Percentiles rank a stretch among this genome's conserved stretches.
Conservation (phyloP, 2,888 invertebrate genomes). For the Caenorhabditis sulstoni region DNA sequence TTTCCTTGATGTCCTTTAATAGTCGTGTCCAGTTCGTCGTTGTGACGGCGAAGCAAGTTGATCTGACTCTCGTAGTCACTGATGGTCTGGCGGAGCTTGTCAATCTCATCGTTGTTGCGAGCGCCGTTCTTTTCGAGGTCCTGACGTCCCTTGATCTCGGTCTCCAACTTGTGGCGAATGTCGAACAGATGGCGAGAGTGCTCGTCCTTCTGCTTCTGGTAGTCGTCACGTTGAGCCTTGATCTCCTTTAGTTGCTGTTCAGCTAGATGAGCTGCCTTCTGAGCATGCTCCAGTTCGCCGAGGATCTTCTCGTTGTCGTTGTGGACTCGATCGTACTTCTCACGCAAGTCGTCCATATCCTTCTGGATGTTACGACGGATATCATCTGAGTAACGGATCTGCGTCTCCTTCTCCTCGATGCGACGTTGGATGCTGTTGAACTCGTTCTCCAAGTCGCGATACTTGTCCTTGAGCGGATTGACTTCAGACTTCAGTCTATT, state of each 20-base stretch:
- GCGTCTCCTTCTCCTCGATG: constrained; percentile 75
- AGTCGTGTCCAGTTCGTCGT: constrained; percentile 79
- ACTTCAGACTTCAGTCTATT: constrained; percentile 74
- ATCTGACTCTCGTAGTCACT: constrained; percentile 77
- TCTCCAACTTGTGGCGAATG: constrained; percentile 73
- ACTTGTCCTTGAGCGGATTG: constrained; percentile 74
- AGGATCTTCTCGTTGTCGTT: constrained; percentile 71
- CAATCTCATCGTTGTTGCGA: constrained; percentile 75
- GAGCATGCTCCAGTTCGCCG: constrained; percentile 67
- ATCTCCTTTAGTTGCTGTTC: constrained; percentile 78
- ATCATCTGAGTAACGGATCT: constrained; percentile 67
- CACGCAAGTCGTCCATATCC: constrained; percentile 71
- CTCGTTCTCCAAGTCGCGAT: constrained; percentile 78
- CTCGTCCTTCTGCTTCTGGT: constrained; percentile 78
- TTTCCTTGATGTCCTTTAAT: constrained; percentile 79
- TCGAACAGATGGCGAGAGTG: constrained; percentile 74
- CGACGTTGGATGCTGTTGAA: constrained; percentile 72
- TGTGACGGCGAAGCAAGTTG: constrained; percentile 77
- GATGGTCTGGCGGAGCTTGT: constrained; percentile 72
- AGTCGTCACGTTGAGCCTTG: constrained; percentile 78
- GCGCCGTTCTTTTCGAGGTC: constrained; percentile 67
- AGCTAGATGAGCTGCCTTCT: constrained; percentile 67
- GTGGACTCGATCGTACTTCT: constrained; percentile 68
- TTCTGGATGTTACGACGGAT: constrained; percentile 66
- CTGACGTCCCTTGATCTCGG: constrained; percentile 68